Base-by-base conservation (phyloP, 2,888 invertebrate genomes). In the Cenopis cana region DNA sequence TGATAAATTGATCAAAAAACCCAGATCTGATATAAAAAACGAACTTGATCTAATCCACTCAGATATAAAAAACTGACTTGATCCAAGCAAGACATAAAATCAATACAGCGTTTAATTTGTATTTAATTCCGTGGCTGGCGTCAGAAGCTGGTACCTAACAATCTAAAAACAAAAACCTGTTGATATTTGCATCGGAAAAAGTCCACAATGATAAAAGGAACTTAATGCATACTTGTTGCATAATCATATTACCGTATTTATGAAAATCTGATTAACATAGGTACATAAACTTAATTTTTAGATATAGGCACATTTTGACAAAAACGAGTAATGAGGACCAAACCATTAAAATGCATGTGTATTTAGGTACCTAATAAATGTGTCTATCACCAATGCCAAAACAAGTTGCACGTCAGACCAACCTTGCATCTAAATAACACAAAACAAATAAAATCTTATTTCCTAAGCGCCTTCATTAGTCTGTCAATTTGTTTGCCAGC, bases 171-270 rank as follows among this genome's bases (percentile, higher is more conserved):
- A 12, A 41, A 24, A 69, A 69, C 65, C 59, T 54, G 65, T 59
- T 66, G 54, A 20, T 49, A 70, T 70, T 66, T 70, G 12, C 65
- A 60, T 55, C 24, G 11, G 52, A 60, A 20, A 59, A 65, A 54
- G 46, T 52, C 14, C 18, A 59, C 10, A 46, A 33, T 70, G 65
- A 70, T 55, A 56, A 38, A 65, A 55, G 24, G 65, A 46, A 36
- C 11, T 18, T 38, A 33, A 38, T 24, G n/a, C n/a, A n/a, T n/a
- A n/a, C n/a, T n/a, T 17, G 17, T 50, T 38, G 52, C 38, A 61
- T 20, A 50, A 38, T 41, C 38, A 55, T 54, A 24, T 65, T 52
- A 29, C 38, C 20, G 9, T n/a, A 9, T 54, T 55, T 24, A 38
- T 38, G 17, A 38, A 36, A 36, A 57, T 36, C 12, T 18, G 11